Evolutionary conservation across 64 coral and sea anemone genomes (phyloP), one percentile per base, ranked within the genome.

Genomic region (Acropora tenuis): DNA sequence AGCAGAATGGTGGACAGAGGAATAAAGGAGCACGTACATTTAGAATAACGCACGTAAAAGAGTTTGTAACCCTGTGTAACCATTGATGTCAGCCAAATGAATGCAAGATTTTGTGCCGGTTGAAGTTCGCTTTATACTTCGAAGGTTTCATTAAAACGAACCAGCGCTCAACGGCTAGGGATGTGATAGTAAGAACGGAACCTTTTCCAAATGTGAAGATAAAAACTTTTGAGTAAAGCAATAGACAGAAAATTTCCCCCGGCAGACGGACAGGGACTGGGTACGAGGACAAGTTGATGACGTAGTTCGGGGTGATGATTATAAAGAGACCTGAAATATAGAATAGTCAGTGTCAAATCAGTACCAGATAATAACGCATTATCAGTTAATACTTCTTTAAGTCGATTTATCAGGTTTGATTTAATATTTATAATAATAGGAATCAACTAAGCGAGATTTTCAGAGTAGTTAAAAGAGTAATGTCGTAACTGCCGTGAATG

Each of bases 271-370:
- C 75, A 17, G 75, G 71, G 15, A 88, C n/a, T 65, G 71, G 30
- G 48, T 76, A 88, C n/a, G 73, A 76, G 2, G 71, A 76, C 73
- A 88, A 42, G 48, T 57, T 55, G 55, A 88, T 88, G 86, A 88
- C 75, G 50, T 88, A 88, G 86, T 88, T 88, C 1, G 86, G 86
- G 30, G 86, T 88, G 40, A 88, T 18, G 6, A 88, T 59, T 60
- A 88, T 75, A 47, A 88, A 88, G 6, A 88, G 72, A 76, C 86
- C 86, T 88, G 42, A 58, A 84, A 84, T 5, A 63, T 63, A 63
- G 16, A 63, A 63, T 18, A 63, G 59, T 13, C 60, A 63, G 16
- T 63, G 60, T 63, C 60, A 63, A 13, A 63, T 12, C 30, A 30
- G 30, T 30, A 30, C 30, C 30, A 30, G 30, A 30, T 30, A 30